Conservation (phyloP, 2,113 vertebrate species). For the Tautogolabrus adspersus region DNA sequence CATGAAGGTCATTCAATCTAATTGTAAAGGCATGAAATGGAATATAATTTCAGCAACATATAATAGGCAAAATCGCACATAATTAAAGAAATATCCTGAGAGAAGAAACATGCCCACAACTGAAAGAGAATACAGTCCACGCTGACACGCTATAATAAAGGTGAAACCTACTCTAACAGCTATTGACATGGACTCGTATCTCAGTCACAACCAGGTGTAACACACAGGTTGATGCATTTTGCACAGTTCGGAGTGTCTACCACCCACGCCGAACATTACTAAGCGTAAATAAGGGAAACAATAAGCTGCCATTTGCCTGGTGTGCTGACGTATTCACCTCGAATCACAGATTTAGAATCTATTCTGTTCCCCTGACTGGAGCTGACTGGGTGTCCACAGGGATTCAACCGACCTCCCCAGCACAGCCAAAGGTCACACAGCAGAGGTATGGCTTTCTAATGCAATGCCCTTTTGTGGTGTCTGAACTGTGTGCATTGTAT, state of each 20-base stretch:
- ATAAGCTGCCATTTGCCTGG: slow-evolving; percentile 71
- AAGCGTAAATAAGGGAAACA: slow-evolving; percentile 66
- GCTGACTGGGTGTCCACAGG: slow-evolving; percentile 72
- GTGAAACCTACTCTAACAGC: not conserved
- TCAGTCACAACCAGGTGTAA: slow-evolving; percentile 31
- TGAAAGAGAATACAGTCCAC: not conserved
- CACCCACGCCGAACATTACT: slow-evolving; percentile 38
- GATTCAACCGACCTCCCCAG: slow-evolving; percentile 74
- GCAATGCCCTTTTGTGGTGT: slow-evolving; percentile 79
- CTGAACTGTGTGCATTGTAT: slow-evolving; percentile 77
- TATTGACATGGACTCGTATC: slow-evolving; percentile 25
- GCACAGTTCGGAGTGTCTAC: slow-evolving; percentile 20
- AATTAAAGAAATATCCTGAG: not conserved
- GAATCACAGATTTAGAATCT: slow-evolving; percentile 72
- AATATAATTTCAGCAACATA: not conserved
- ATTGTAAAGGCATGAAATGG: no score
- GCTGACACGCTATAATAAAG: not conserved
- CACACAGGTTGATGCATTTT: slow-evolving; percentile 28
- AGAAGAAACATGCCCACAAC: not conserved
- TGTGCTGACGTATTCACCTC: slow-evolving; percentile 45
- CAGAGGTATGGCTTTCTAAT: slow-evolving; percentile 81
- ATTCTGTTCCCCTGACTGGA: slow-evolving; percentile 71
- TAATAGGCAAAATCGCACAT: not conserved
- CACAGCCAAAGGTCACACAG: slow-evolving; percentile 79
- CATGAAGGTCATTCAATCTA: no score